Evolutionary conservation across 2,888 invertebrate species (phyloP).

Genomic region (Schizaphis graminum): DNA sequence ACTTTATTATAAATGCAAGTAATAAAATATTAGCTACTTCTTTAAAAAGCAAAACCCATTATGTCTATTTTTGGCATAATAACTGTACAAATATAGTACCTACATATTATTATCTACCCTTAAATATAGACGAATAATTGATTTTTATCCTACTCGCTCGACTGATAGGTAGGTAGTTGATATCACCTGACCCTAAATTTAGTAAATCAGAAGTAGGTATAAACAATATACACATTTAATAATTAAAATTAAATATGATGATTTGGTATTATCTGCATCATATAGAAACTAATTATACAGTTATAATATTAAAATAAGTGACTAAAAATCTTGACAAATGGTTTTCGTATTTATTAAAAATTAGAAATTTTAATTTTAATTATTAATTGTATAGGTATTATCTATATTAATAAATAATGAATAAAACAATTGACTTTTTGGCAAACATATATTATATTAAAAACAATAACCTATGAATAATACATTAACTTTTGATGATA

Average conservation of each 20-base stretch:
- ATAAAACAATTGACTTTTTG: neutral
- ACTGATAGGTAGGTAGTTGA: too few relatives aligned
- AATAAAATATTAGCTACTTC: neutral
- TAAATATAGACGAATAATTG: neutral
- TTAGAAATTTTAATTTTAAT: neutral
- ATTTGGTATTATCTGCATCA: neutral
- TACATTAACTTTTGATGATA: neutral
- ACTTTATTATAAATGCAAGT: neutral
- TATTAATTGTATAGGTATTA: neutral
- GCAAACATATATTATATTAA: neutral
- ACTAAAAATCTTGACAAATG: neutral
- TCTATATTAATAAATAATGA: neutral
- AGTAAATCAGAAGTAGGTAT: neutral
- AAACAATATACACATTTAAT: neutral
- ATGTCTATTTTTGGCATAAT: neutral
- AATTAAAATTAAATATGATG: neutral
- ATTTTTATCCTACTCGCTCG: neutral
- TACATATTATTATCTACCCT: neutral
- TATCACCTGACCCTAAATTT: neutral
- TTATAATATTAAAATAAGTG: neutral
- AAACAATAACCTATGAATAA: neutral
- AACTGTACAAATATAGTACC: neutral
- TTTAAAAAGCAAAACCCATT: neutral
- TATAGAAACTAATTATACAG: neutral
- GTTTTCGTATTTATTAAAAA: neutral